phyloP scores from a whole-genome alignment of 2,113 vertebrate genomes.

The Capreolus pygargus region DNA sequence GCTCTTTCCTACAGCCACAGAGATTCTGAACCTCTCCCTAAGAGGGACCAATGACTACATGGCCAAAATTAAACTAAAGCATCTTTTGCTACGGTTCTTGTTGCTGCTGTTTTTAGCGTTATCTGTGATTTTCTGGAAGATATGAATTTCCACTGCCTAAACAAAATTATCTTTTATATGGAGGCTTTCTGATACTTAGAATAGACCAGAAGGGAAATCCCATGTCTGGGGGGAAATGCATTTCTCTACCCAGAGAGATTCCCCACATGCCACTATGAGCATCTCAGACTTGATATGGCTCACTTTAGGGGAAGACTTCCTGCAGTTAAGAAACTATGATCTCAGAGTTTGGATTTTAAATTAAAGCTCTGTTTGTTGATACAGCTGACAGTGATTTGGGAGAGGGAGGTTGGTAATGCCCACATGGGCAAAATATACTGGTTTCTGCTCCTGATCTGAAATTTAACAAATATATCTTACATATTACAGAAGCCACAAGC shows the following conservation, averaged over 20 bases:
- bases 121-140: neutral
- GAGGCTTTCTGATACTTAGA: neutral
- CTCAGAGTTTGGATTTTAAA: conserved; percentile 50
- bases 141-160: neutral
- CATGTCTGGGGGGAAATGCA: neutral
- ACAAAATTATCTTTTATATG: neutral
- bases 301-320: conserved; percentile 3
- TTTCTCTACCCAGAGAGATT: neutral
- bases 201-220: neutral
- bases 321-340: conserved; percentile 43
- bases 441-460: conserved; percentile 39
- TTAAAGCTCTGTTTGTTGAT: conserved; percentile 56
- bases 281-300: neutral
- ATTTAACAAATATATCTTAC: conserved; percentile 49
- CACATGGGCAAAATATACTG: conserved; percentile 34
- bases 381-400: conserved; percentile 58
- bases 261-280: neutral
- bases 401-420: neutral
- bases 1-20: neutral
- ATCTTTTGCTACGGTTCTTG: neutral
- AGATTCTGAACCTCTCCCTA: neutral
- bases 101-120: neutral
- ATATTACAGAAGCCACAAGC: neutral
- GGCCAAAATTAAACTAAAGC: neutral
- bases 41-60: neutral